A percentile compares a stretch with the other conserved stretches of the same genome.
phyloP scores from a whole-genome alignment of 2,888 invertebrate genomes.

The Acronicta aceris region DNA sequence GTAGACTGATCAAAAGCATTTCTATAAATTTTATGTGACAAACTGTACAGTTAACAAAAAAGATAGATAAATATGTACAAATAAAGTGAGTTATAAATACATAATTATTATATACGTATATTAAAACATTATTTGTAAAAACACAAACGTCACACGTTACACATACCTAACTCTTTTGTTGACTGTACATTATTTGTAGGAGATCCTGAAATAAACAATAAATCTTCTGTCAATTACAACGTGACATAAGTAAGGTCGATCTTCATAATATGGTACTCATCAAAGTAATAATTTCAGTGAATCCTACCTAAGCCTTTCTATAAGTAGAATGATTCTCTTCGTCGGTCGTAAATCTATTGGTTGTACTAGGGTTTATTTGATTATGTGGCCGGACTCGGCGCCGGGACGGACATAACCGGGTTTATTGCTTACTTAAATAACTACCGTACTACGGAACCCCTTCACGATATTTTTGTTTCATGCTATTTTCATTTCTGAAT shows the following conservation, averaged over 20 bases:
- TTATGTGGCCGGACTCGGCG: constrained; percentile 71
- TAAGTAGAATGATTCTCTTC: constrained; percentile 62
- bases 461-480: constrained; percentile 56
- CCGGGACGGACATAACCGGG: constrained; percentile 70
- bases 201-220: not conserved
- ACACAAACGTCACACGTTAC: too few species aligned
- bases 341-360: constrained; percentile 74
- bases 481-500: constrained; percentile 49
- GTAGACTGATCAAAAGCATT: too few species aligned
- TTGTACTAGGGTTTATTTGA: constrained; percentile 76
- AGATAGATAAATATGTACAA: too few species aligned
- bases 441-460: constrained; percentile 57
- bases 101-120: too few species aligned
- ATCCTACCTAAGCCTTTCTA: constrained; percentile 53
- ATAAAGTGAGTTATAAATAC: too few species aligned
- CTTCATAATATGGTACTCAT: constrained; percentile 5
- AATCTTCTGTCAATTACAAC: not conserved
- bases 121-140: too few species aligned
- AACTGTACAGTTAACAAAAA: too few species aligned
- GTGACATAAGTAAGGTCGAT: not conserved
- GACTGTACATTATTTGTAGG: too few species aligned
- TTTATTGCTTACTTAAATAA: constrained; percentile 78
- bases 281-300: constrained; percentile 25
- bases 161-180: too few species aligned
- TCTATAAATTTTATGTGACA: too few species aligned